These are phyloP conservation scores for Cossypha polioptera DNA, from an alignment of 2,797 vertebrate genomes.

Conservation along the genomic window DNA sequence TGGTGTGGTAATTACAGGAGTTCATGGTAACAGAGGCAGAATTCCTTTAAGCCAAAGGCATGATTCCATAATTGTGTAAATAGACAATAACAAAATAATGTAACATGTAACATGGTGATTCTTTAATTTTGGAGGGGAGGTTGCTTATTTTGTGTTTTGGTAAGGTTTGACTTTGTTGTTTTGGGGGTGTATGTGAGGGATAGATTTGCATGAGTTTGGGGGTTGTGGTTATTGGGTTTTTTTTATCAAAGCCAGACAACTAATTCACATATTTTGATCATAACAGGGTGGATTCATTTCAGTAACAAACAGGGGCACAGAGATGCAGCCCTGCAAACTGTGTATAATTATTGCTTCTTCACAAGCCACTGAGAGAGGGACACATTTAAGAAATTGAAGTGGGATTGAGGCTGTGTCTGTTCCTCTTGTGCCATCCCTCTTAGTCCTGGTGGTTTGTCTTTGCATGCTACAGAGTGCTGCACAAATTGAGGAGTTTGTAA, in stretches of 20 bases:
- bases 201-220: background rate
- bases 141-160: background rate
- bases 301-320: background rate
- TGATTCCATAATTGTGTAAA: background rate
- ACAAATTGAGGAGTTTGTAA: background rate
- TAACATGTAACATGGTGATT: background rate
- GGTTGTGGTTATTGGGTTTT: fast-evolving
- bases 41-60: background rate
- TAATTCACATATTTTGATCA: background rate
- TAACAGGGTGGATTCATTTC: slow-evolving; percentile 8
- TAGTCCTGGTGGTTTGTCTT: background rate
- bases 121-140: background rate
- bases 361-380: background rate
- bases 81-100: background rate
- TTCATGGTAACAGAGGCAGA: background rate
- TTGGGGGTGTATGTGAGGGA: fast-evolving
- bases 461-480: background rate
- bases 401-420: background rate
- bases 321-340: background rate
- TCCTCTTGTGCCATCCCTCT: background rate
- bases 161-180: background rate
- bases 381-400: background rate
- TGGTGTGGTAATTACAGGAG: background rate
- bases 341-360: background rate
- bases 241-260: background rate